Percentiles rank a stretch among this genome's conserved stretches.
These are phyloP conservation scores for Esox lucius DNA, from an alignment of 2,797 vertebrate species.

Conservation along the genomic window DNA sequence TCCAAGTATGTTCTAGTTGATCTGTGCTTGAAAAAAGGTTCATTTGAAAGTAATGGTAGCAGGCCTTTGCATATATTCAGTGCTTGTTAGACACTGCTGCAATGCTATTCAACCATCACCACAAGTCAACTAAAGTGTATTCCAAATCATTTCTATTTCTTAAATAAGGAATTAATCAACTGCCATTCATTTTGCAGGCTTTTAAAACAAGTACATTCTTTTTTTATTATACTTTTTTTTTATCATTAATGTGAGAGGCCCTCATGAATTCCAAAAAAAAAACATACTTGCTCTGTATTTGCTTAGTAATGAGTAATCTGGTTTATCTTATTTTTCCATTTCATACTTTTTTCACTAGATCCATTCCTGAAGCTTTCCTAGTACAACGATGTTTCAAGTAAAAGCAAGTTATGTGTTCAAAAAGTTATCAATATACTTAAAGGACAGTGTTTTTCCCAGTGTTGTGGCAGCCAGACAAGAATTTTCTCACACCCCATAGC, in stretches of 20 bases:
- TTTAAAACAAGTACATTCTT: background rate
- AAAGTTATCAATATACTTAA: constrained; percentile 40
- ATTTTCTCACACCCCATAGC: constrained; percentile 32
- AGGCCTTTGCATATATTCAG: constrained; percentile 27
- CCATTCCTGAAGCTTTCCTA: background rate
- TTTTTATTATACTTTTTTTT: too few species aligned
- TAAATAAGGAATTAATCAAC: constrained; percentile 9
- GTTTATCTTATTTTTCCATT: background rate
- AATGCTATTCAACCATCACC: background rate
- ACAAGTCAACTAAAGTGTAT: constrained; percentile 12
- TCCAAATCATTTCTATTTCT: constrained; percentile 5
- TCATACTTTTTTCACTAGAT: background rate
- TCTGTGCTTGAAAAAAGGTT: background rate
- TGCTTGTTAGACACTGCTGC: constrained; percentile 2
- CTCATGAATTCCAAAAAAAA: background rate
- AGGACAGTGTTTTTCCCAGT: constrained; percentile 29
- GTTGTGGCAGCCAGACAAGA: constrained; percentile 11
- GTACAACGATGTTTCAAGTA: background rate
- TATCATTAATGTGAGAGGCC: background rate
- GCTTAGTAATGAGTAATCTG: background rate
- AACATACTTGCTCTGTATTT: background rate
- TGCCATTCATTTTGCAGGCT: constrained; percentile 1
- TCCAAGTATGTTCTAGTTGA: background rate
- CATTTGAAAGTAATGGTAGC: background rate
- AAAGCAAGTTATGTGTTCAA: constrained; percentile 26